Evolutionary conservation across 2,797 vertebrate species (phyloP).

Genomic region (Liasis olivaceus): DNA sequence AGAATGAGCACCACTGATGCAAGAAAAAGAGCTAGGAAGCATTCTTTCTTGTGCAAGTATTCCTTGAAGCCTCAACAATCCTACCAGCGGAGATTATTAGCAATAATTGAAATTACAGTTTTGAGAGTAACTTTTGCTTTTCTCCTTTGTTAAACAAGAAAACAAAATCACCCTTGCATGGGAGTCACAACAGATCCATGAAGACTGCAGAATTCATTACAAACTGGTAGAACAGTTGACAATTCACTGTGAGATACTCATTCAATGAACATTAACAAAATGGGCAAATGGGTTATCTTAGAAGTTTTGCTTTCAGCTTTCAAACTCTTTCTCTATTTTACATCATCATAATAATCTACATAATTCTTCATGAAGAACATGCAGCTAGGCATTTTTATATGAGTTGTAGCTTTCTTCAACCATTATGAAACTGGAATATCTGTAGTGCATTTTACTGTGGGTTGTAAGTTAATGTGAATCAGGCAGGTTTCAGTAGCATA

Average conservation of each 20-base stretch:
- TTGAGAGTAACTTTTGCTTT: conserved; percentile 23
- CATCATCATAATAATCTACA: neutral
- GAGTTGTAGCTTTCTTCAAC: neutral
- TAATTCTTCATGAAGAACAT: neutral
- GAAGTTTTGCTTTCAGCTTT: conserved; percentile 33
- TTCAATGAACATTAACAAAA: conserved; percentile 13
- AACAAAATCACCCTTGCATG: conserved; percentile 19
- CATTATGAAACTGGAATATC: neutral
- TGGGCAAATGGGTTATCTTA: neutral
- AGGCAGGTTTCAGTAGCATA: too few species aligned
- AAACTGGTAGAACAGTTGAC: conserved; percentile 34
- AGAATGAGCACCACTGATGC: conserved; percentile 37
- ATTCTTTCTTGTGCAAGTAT: conserved; percentile 30
- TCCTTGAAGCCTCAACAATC: conserved; percentile 46
- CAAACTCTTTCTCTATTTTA: neutral
- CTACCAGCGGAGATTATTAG: conserved; percentile 27
- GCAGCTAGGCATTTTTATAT: conserved; percentile 5
- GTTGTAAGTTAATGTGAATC: too few species aligned
- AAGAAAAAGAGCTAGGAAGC: neutral
- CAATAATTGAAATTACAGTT: conserved; percentile 51
- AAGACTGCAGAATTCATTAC: conserved; percentile 43
- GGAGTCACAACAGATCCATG: conserved; percentile 23
- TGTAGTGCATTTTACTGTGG: neutral
- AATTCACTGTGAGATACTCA: neutral
- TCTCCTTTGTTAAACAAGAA: conserved; percentile 23